These are phyloP conservation scores for Canis aureus DNA, from an alignment of 2,113 vertebrate species.

Conservation along the genomic window DNA sequence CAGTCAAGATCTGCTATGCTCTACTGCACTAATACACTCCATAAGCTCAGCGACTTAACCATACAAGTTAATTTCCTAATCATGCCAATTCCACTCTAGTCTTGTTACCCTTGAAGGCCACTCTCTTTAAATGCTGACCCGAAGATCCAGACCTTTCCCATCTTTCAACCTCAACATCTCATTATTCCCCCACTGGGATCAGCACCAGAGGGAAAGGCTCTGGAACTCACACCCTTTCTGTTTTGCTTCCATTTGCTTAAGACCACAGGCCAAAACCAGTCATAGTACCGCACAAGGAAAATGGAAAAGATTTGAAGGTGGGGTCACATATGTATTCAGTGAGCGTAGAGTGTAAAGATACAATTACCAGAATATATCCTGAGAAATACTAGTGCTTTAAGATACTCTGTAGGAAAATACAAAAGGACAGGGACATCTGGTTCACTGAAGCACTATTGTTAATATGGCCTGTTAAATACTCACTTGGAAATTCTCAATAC, in stretches of 20 bases:
- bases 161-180: not conserved
- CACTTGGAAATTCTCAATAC: not conserved
- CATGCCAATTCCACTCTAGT: not conserved
- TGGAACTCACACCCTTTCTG: not conserved
- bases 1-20: rapidly evolving
- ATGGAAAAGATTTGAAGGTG: not conserved
- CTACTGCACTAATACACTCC: rapidly evolving
- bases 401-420: not conserved
- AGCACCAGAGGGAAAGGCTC: rapidly evolving
- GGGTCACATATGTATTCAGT: not conserved
- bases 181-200: rapidly evolving
- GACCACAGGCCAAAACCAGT: not conserved
- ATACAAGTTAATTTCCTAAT: not conserved
- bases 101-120: not conserved
- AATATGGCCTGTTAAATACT: not conserved
- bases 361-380: not conserved
- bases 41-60: not conserved
- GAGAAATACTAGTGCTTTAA: not conserved
- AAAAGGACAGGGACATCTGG: not conserved
- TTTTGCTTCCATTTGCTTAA: not conserved
- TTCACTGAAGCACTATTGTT: not conserved
- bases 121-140: not conserved
- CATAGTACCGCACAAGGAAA: not conserved
- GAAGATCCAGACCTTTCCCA: not conserved
- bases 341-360: not conserved